Evolutionary conservation across 2,888 invertebrate genomes (phyloP), one percentile per base, ranked within the genome.

Genomic region (Caenorhabditis zanzibari): DNA sequence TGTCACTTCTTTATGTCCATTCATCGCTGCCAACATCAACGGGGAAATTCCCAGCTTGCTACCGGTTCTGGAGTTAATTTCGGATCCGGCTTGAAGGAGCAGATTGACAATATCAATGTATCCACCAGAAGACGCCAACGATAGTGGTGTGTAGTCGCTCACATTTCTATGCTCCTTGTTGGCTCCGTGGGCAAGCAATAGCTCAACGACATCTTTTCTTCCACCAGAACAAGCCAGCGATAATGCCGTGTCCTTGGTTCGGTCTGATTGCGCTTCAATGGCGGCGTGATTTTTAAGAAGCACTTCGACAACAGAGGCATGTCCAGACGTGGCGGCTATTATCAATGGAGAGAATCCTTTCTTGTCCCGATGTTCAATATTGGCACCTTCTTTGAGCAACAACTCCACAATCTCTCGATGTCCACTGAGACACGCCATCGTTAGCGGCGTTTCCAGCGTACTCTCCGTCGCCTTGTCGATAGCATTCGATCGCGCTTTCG

Each of bases 11-110:
- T 96, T 95, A 92, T 97, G 96, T 0, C 98, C 98, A 94, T 99
- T 99, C 98, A 99, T 99, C 28, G 98, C 97, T 22, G 98, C 98
- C 92, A 99, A 93, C 99, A 99, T 99, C 73, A 99, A 94, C 5
- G 99, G 99, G 0, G 98, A 98, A 91, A 99, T 99, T 88, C 99
- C 98, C 77, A 98, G 94, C 94, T 90, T 90, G 82, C 89, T 88
- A 28, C 89, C 90, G 41, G 91, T 93, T 92, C 94, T 92, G 19
- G 98, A 98, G 94, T 99, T 99, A 89, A 99, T 99, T 93, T 99
- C 99, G 56, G 98, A 98, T 90, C 97, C 97, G 93, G 96, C 96
- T 92, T 95, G 96, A 59, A 99, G 94, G 85, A 99, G 94, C 84
- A 99, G 94, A 91, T 97, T 96, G 91, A 99, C 98, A 92, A 99